A percentile compares a stretch with the other conserved stretches of the same genome.
These are phyloP conservation scores for Polyommatus iphigenia DNA, from an alignment of 2,888 invertebrate genomes.

Conservation along the genomic window DNA sequence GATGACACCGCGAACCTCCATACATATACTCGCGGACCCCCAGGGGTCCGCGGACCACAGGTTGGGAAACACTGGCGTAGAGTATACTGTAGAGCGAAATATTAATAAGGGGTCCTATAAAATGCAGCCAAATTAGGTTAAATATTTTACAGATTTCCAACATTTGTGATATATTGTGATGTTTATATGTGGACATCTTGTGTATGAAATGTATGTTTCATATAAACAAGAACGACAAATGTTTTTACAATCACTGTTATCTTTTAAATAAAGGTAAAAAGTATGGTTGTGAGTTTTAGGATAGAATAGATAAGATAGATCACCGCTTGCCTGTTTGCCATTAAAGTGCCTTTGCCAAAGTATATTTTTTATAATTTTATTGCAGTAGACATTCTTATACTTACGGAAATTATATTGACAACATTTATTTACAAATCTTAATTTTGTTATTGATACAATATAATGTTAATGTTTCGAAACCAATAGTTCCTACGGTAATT, in stretches of 20 bases:
- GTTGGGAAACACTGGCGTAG: too few relatives aligned
- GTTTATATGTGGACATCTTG: conserved; percentile 43
- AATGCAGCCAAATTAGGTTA: background rate
- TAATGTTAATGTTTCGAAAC: conserved; percentile 12
- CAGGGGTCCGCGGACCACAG: too few relatives aligned
- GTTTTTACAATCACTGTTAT: conserved; percentile 47
- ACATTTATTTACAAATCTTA: background rate
- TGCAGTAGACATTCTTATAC: background rate
- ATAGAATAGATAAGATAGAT: conserved; percentile 13
- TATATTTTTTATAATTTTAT: conserved; percentile 34
- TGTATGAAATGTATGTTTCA: conserved; percentile 49
- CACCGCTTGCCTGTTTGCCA: conserved; percentile 37
- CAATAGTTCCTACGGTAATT: conserved; percentile 5
- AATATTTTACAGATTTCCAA: conserved; percentile 18
- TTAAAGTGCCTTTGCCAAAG: conserved; percentile 40
- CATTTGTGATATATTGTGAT: conserved; percentile 20
- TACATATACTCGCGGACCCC: too few relatives aligned
- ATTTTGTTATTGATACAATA: conserved; percentile 10
- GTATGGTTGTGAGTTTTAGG: conserved; percentile 49
- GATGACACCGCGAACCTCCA: too few relatives aligned
- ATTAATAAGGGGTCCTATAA: background rate
- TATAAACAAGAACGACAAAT: conserved; percentile 41
- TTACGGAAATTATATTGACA: background rate
- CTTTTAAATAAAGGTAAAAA: conserved; percentile 58
- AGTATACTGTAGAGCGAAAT: background rate